phyloP scores from a whole-genome alignment of 2,888 invertebrate genomes.

The Conus canariensis region DNA sequence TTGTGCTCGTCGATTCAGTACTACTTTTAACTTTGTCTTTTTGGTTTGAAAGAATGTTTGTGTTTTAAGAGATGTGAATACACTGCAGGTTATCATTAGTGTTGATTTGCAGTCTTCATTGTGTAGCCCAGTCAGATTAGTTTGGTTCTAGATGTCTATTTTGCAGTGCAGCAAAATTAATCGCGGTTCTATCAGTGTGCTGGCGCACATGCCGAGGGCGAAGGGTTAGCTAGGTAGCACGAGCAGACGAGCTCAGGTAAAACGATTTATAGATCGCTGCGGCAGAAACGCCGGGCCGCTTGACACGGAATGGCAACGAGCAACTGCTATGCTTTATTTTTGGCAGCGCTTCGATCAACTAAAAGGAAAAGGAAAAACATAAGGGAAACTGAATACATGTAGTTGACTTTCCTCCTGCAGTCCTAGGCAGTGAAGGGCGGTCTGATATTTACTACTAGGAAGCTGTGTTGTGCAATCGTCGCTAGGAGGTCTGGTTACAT shows the following conservation, averaged over 20 bases:
- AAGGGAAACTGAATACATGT: not conserved
- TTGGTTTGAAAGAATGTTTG: not conserved
- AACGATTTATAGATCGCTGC: slow-evolving; percentile 25
- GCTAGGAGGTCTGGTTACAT: not conserved
- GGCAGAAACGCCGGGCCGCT: slow-evolving; percentile 1
- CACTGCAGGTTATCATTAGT: not conserved
- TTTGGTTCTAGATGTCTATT: not conserved
- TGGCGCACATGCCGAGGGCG: not conserved
- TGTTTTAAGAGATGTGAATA: not conserved
- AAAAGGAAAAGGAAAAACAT: not conserved
- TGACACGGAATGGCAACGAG: slow-evolving; percentile 9
- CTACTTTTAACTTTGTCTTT: not conserved
- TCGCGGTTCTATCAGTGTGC: not conserved
- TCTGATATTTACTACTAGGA: not conserved
- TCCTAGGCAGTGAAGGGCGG: not conserved
- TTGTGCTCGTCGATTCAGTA: not conserved
- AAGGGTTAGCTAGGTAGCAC: not conserved
- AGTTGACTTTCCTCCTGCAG: not conserved
- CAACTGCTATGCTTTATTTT: slow-evolving; percentile 12
- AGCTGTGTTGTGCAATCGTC: not conserved
- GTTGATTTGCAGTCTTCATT: not conserved
- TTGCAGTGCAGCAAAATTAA: slow-evolving; percentile 17
- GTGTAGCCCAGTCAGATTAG: not conserved
- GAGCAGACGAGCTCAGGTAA: slow-evolving; percentile 30
- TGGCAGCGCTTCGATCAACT: not conserved